phyloP scores from a whole-genome alignment of 2,113 vertebrate species.

The Bufo bufo region DNA sequence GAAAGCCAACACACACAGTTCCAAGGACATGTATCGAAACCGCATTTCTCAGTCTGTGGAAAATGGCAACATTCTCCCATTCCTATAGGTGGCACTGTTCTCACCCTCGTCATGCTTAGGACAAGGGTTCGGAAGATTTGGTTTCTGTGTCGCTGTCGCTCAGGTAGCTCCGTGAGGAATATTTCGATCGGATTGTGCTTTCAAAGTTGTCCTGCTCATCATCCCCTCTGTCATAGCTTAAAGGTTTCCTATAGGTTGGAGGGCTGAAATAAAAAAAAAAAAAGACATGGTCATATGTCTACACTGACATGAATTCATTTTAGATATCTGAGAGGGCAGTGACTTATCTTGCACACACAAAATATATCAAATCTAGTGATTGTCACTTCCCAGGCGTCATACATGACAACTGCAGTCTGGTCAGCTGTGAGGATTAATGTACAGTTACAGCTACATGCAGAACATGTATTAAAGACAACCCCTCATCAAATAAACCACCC shows the following conservation, averaged over 20 bases:
- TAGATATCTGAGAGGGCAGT: background rate
- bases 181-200: slow-evolving; percentile 69
- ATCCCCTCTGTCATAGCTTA: slow-evolving; percentile 79
- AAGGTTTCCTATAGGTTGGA: slow-evolving; percentile 75
- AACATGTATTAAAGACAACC: background rate
- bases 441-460: background rate
- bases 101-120: slow-evolving; percentile 46
- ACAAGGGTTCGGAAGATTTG: slow-evolving; percentile 69
- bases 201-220: slow-evolving; percentile 78
- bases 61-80: slow-evolving; percentile 19
- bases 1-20: slow-evolving; percentile 29
- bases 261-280: slow-evolving; percentile 75
- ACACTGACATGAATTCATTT: background rate
- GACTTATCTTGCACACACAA: background rate
- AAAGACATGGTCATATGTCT: background rate
- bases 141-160: slow-evolving; percentile 80
- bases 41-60: background rate
- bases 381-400: background rate
- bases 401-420: background rate
- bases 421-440: background rate
- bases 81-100: slow-evolving; percentile 26
- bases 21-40: slow-evolving; percentile 29
- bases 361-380: background rate
- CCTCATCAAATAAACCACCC: too few species aligned
- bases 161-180: slow-evolving; percentile 73